These are phyloP conservation scores for Peromyscus eremicus DNA, from an alignment of 2,797 vertebrate genomes.

Conservation along the genomic window DNA sequence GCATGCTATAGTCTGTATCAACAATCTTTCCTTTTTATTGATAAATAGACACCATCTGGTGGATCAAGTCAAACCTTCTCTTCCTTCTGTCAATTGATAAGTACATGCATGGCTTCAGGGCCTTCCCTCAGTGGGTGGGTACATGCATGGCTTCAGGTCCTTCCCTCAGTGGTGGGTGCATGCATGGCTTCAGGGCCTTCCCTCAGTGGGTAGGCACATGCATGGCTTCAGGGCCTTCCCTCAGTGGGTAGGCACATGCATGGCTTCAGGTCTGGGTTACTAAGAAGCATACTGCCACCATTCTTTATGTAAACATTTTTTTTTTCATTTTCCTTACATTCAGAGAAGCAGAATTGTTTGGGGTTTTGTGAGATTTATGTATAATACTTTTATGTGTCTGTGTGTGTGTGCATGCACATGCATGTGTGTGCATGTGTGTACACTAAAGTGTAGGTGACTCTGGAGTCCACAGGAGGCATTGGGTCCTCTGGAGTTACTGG, in stretches of 20 bases:
- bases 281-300: neutral
- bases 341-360: neutral
- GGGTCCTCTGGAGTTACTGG: neutral
- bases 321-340: neutral
- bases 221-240: neutral
- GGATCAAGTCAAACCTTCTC: neutral
- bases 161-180: neutral
- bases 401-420: neutral
- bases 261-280: neutral
- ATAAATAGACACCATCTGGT: neutral
- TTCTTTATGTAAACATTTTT: neutral
- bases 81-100: neutral
- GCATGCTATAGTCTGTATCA: rapidly evolving
- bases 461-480: too few relatives aligned
- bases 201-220: neutral
- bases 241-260: neutral
- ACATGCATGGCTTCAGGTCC: neutral
- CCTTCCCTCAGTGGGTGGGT: too few relatives aligned
- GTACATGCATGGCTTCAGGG: neutral
- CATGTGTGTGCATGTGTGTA: neutral
- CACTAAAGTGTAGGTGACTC: neutral
- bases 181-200: neutral
- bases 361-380: neutral
- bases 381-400: neutral
- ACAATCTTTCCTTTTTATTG: neutral